Evolutionary conservation across 2,113 vertebrate species (phyloP).

Genomic region (Hippopotamus amphibius): DNA sequence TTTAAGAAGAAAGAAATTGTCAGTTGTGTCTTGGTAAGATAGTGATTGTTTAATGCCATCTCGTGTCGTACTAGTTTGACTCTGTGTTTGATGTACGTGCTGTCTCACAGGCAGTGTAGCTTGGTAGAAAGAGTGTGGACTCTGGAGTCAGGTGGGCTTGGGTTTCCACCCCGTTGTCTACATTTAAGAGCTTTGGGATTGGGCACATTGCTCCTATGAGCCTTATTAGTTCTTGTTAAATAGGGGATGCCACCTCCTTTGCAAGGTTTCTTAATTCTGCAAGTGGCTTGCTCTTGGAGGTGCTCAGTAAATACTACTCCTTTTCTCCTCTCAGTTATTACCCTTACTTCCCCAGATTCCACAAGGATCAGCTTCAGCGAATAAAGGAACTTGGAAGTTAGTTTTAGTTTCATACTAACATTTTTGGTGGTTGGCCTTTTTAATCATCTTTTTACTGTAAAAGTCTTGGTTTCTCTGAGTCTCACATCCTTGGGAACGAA

Average conservation of each 20-base stretch:
- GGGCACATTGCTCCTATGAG: neutral
- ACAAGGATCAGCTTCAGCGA: constrained; percentile 1
- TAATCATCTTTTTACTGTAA: constrained; percentile 64
- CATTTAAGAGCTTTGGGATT: neutral
- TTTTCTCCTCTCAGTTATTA: neutral
- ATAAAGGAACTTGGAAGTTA: constrained; percentile 55
- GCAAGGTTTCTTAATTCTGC: constrained; percentile 12
- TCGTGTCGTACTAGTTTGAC: neutral
- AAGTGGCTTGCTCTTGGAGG: neutral
- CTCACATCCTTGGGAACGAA: constrained; percentile 62
- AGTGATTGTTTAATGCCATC: neutral
- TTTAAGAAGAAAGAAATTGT: neutral
- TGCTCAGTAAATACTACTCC: neutral
- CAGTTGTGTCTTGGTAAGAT: neutral
- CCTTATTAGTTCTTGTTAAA: neutral
- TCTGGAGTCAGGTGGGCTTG: neutral
- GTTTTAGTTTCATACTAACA: constrained; percentile 41
- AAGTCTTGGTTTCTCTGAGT: constrained; percentile 57
- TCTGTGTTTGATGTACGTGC: neutral
- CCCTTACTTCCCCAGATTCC: neutral
- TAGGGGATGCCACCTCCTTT: neutral
- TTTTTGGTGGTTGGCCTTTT: constrained; percentile 68
- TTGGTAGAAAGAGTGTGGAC: neutral
- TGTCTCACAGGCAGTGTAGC: neutral
- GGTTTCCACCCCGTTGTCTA: neutral